Percentiles rank a stretch among this genome's conserved stretches.
These are phyloP conservation scores for Alloplasta piceator DNA, from an alignment of 2,888 invertebrate genomes.

Conservation along the genomic window DNA sequence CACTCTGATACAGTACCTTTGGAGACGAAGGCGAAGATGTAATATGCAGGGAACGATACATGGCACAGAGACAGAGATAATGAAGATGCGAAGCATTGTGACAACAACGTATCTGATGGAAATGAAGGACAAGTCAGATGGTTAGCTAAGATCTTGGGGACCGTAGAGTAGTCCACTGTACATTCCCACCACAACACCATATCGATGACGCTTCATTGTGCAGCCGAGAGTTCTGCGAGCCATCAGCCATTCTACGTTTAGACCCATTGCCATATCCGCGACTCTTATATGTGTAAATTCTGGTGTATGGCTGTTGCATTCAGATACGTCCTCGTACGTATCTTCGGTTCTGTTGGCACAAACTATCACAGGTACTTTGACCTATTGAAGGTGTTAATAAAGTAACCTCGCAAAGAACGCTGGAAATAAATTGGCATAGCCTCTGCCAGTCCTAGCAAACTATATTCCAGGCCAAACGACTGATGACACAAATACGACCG, in stretches of 20 bases:
- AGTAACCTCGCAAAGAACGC: background rate
- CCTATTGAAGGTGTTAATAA: constrained; percentile 42
- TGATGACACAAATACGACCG: background rate
- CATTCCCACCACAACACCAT: constrained; percentile 64
- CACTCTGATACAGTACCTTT: background rate
- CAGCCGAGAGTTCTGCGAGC: constrained; percentile 44
- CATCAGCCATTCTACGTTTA: constrained; percentile 12
- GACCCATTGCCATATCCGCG: constrained; percentile 2
- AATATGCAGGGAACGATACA: constrained; percentile 46
- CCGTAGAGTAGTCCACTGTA: constrained; percentile 75
- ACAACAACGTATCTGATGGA: constrained; percentile 26
- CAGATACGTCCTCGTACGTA: constrained; percentile 15
- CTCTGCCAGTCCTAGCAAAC: constrained; percentile 10
- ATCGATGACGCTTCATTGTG: constrained; percentile 71
- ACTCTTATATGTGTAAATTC: constrained; percentile 1
- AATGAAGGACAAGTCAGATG: constrained; percentile 28
- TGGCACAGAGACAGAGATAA: constrained; percentile 24
- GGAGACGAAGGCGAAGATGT: constrained; percentile 15
- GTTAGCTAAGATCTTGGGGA: constrained; percentile 55
- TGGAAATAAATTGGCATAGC: constrained; percentile 45
- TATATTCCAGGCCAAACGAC: background rate
- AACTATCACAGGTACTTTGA: constrained; percentile 22
- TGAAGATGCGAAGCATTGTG: constrained; percentile 22
- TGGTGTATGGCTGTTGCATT: constrained; percentile 2
- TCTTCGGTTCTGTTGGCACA: background rate